Base-by-base conservation (phyloP, 2,888 invertebrate species). In the Hermodice carunculata region DNA sequence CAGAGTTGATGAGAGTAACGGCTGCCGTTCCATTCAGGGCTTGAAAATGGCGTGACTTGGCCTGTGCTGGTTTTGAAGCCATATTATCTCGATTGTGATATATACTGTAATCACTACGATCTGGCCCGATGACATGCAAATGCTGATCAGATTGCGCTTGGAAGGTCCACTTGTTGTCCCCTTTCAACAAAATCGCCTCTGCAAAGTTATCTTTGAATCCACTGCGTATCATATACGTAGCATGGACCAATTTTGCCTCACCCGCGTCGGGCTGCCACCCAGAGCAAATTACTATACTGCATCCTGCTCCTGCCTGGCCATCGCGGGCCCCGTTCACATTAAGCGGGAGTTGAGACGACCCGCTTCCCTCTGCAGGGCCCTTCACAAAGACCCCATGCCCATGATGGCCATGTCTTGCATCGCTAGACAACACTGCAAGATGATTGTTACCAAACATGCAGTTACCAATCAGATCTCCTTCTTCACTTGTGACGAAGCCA, bases 111-210 rank as follows among this genome's bases (percentile, higher is more conserved):
- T 44, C 28, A 49, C 73, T 69, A 1, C 67, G 56, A n/a, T 19
- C 31, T 17, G 67, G 64, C 2, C 77, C 78, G 11, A 34, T 48
- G 1, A 70, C 69, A 19, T 6, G 48, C 4, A 78, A 48, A 6
- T 48, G 17, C 8, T 69, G 70, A 32, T 66, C 59, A 11, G 32
- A 54, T 3, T 56, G 58, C 0, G 51, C 64, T 4, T 51, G 51
- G 63, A 76, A 77, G 22, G 60, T 71, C 70, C 75, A 80, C 29
- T 74, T 74, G 40, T 80, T 77, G 6, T 75, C 74, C 1, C 79
- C 79, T 26, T 53, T 51, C 14, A 78, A 54, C 17, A 74, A 37
- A 3, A 63, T 66, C 0, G 62, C 26, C 22, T 70, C 44, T 19
- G 72, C 67, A 24, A 67, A 58, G 28, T 78, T 71, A 24, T 71